These are phyloP conservation scores for Candoia aspera DNA, from an alignment of 2,113 vertebrate species.

Conservation along the genomic window DNA sequence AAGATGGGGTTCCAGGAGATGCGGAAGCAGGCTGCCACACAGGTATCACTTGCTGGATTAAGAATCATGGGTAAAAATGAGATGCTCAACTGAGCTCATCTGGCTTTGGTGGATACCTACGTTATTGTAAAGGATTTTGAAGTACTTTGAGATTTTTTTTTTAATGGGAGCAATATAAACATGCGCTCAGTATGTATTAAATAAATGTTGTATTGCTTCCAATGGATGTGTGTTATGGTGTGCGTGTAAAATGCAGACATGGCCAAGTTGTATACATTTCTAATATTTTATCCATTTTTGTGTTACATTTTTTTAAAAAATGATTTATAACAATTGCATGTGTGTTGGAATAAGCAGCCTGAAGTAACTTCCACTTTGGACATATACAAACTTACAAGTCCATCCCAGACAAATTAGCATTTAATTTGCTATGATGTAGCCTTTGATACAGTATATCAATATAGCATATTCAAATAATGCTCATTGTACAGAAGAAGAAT, in stretches of 20 bases:
- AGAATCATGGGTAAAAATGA: not conserved
- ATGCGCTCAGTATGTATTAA: not conserved
- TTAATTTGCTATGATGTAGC: not conserved
- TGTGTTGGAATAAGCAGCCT: not conserved
- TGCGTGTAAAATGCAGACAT: not conserved
- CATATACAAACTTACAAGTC: not conserved
- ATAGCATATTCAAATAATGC: not conserved
- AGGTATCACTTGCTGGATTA: not conserved
- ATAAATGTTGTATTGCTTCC: not conserved
- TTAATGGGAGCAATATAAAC: not conserved
- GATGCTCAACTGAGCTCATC: too few relatives aligned
- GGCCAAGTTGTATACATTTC: not conserved
- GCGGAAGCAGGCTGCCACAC: not conserved
- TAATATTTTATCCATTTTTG: not conserved
- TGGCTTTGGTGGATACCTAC: too few relatives aligned
- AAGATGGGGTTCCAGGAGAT: not conserved
- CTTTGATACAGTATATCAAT: not conserved
- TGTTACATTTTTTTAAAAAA: not conserved
- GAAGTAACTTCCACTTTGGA: not conserved
- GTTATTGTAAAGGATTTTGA: too few relatives aligned
- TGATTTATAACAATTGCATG: not conserved
- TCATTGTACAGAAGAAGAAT: not conserved
- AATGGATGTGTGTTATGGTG: not conserved
- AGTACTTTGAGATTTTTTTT: not conserved
- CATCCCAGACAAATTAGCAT: not conserved